Evolutionary conservation across 2,797 vertebrate species (phyloP), one percentile per base, ranked within the genome.

Genomic region (Pelodytes ibericus): DNA sequence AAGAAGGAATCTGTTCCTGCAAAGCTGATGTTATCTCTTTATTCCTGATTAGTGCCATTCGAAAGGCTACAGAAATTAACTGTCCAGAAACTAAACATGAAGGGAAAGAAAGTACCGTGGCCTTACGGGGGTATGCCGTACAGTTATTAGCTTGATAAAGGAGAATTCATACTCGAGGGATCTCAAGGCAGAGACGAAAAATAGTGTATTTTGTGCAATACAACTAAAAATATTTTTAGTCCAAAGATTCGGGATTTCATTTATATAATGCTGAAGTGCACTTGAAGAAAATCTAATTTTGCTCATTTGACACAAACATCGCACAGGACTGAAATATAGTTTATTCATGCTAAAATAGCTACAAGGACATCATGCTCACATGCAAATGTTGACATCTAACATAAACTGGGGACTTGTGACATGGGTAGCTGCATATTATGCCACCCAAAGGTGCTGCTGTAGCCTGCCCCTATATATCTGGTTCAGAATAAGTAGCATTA

Each of bases 1-100:
- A 90, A 87, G 82, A 83, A 88, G 86, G 85, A 87, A 77, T 81
- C 59, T 81, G 39, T 57, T 31, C 75, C 61, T 83, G 86, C 88
- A 92, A 92, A 93, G 85, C 86, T 91, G 86, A 92, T 90, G 88
- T 86, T 84, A 84, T 86, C 90, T 92, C 85, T 87, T 94, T 94
- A 92, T 94, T 93, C 92, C 90, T 91, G 89, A 94, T 94, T 94
- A 94, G 86, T 93, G 87, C 86, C 86, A 84, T 89, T 74, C 90
- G 88, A 90, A 92, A 92, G 89, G 84, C 84, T 91, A 86, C 80
- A 90, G 85, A 94, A 94, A 94, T 93, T 89, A 93, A 91, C 89
- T 82, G 88, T 81, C 88, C 88, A 89, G 90, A 90, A 82, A 85
- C 90, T 92, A 94, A 95, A 94, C 91, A 89, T 81, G 72, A 76